A percentile compares a stretch with the other conserved stretches of the same genome.
phyloP scores from a whole-genome alignment of 2,797 vertebrate genomes.

The Enteromius thamalakanensis region DNA sequence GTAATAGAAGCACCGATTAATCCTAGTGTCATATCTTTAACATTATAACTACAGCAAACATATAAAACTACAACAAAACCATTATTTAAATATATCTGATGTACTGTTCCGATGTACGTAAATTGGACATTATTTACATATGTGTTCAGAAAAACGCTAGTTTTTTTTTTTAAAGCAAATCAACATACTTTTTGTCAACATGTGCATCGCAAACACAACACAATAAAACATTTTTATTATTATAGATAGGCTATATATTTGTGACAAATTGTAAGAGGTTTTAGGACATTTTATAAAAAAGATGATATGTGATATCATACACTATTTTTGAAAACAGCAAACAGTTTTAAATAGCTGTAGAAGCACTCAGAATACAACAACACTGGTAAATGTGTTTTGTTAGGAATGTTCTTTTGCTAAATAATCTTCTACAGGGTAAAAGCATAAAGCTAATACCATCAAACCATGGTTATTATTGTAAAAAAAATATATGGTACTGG shows the following conservation, averaged over 20 bases:
- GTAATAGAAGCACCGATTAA: constrained; percentile 51
- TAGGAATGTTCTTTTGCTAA: background rate
- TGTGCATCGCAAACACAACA: background rate
- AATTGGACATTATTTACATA: background rate
- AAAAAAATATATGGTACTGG: too few species aligned
- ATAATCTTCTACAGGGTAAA: background rate
- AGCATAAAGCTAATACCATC: too few species aligned
- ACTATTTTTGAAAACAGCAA: background rate
- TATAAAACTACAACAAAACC: too few species aligned
- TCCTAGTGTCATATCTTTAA: background rate
- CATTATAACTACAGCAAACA: too few species aligned
- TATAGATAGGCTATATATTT: background rate
- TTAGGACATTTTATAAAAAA: background rate
- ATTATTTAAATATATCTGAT: too few species aligned
- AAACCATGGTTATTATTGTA: background rate
- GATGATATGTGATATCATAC: background rate
- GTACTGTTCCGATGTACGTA: background rate
- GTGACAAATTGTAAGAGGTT: background rate
- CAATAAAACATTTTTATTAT: background rate
- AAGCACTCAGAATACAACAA: background rate
- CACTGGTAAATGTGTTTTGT: background rate
- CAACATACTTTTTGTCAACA: background rate
- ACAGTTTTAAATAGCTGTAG: too few species aligned
- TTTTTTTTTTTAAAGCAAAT: background rate
- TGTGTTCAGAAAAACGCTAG: background rate